A percentile compares a stretch with the other conserved stretches of the same genome.
phyloP scores from a whole-genome alignment of 2,113 vertebrate genomes.

The Platichthys flesus region DNA sequence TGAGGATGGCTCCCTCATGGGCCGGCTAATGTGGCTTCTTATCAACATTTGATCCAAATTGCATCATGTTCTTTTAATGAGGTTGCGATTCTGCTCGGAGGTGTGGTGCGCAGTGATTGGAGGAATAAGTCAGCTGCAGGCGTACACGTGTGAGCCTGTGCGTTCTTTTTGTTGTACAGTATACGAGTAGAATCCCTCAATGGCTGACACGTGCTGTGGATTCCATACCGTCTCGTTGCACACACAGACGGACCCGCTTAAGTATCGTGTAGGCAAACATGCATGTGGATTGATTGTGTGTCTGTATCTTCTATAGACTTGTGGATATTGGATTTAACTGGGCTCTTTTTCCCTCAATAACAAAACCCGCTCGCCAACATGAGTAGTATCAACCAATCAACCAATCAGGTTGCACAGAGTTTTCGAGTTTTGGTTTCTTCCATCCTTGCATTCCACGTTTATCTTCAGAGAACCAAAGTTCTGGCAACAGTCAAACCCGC shows the following conservation, averaged over 20 bases:
- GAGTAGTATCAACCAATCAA: not conserved
- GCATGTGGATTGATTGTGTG: not conserved
- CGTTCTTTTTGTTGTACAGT: not conserved
- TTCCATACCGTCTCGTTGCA: not conserved
- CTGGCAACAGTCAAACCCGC: not conserved
- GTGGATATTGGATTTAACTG: no score
- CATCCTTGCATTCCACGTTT: not conserved
- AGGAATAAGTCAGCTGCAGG: conserved; percentile 30
- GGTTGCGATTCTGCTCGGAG: conserved; percentile 50
- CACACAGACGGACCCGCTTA: not conserved
- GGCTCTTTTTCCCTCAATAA: not conserved
- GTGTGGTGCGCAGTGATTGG: conserved; percentile 36
- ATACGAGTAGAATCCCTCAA: not conserved
- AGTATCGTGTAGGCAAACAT: not conserved
- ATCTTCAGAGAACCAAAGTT: conserved; percentile 4
- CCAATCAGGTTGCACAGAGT: not conserved
- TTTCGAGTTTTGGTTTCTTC: not conserved
- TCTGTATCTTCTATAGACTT: not conserved
- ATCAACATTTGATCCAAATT: conserved; percentile 76
- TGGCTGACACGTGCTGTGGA: not conserved
- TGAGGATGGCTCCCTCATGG: conserved; percentile 60
- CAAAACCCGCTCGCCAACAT: not conserved
- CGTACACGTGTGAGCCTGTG: conserved; percentile 2
- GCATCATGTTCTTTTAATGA: conserved; percentile 79
- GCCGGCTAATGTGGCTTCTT: conserved; percentile 67